Conservation (phyloP, 2,113 vertebrate species). For the Piprites chloris region DNA sequence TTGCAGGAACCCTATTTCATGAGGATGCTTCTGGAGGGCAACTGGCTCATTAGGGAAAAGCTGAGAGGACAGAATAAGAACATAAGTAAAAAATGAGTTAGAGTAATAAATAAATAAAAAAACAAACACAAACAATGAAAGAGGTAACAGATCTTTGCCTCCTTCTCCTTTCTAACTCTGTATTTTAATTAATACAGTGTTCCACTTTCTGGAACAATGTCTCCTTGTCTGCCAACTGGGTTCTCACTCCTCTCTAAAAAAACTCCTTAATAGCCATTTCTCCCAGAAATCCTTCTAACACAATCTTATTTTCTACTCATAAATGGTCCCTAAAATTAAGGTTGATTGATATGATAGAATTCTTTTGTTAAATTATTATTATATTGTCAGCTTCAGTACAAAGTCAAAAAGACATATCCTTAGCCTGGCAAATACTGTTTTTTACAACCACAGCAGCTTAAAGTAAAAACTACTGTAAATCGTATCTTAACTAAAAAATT, state of each 20-base stretch:
- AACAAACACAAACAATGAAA: not conserved
- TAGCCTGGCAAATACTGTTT: not conserved
- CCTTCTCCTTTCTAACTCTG: not conserved
- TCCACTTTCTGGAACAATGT: not conserved
- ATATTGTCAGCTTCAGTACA: not conserved
- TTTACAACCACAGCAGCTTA: not conserved
- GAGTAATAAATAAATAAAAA: not conserved
- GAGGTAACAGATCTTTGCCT: not conserved
- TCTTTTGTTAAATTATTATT: not conserved
- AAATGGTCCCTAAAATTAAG: not conserved
- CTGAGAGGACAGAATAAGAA: not conserved
- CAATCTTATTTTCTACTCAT: not conserved
- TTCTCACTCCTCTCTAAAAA: not conserved
- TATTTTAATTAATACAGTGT: not conserved
- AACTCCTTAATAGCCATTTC: not conserved
- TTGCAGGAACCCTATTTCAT: not conserved
- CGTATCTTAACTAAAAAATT: not conserved
- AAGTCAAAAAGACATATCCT: not conserved
- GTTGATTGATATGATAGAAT: not conserved
- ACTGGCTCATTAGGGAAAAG: not conserved
- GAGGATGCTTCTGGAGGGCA: not conserved
- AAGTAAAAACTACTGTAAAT: not conserved
- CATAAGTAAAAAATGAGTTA: not conserved
- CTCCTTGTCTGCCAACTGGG: not conserved
- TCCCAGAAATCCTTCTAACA: not conserved